A percentile compares a stretch with the other conserved stretches of the same genome.
phyloP scores from a whole-genome alignment of 1,140 invertebrate species.

The Sycophila sp. region DNA sequence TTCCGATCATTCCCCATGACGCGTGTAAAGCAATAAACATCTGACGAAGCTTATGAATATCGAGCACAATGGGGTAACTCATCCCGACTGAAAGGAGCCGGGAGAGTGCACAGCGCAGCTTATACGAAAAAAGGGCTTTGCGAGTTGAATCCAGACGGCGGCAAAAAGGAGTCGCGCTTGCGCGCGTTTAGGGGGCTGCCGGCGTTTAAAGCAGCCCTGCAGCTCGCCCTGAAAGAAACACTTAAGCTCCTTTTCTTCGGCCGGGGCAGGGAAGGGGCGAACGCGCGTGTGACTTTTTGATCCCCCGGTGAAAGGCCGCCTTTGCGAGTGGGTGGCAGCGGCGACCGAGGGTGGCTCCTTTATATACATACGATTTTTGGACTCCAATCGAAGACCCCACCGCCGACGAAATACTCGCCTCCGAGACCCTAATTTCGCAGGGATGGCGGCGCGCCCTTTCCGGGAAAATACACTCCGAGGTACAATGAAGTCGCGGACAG shows the following conservation, averaged over 20 bases:
- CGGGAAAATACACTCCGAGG: not conserved
- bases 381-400: too few relatives aligned
- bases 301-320: conserved; percentile 17
- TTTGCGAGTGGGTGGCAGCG: conserved; percentile 9
- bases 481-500: not conserved
- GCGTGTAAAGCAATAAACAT: too few relatives aligned
- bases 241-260: conserved; percentile 6
- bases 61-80: too few relatives aligned
- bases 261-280: not conserved
- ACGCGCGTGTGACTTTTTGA: conserved; percentile 20
- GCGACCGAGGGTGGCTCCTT: not conserved
- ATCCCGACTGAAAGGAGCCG: too few relatives aligned
- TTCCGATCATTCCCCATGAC: too few relatives aligned
- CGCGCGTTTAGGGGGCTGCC: not conserved
- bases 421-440: conserved; percentile 2
- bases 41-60: too few relatives aligned
- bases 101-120: too few relatives aligned
- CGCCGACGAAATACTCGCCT: too few relatives aligned
- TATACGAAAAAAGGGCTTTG: not conserved
- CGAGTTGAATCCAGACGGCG: too few relatives aligned
- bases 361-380: not conserved
- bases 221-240: conserved; percentile 15
- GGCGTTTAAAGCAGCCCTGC: not conserved
- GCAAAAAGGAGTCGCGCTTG: not conserved
- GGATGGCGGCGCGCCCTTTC: not conserved